phyloP scores from a whole-genome alignment of 2,888 invertebrate species.

The Conistra vaccinii region DNA sequence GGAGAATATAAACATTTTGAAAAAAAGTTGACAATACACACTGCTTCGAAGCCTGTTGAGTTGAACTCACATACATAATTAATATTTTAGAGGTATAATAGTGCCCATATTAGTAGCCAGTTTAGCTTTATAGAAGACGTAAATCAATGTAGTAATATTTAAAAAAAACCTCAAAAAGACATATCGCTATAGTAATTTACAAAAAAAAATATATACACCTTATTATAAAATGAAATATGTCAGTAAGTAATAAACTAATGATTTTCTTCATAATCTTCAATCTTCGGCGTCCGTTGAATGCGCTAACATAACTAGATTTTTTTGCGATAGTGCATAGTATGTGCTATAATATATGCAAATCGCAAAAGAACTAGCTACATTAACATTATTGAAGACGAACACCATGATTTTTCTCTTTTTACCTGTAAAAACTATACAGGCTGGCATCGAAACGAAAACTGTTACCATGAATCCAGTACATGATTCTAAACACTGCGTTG shows the following conservation, averaged over 20 bases:
- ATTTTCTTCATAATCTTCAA: not conserved
- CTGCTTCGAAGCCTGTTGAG: not conserved
- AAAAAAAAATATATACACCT: not conserved
- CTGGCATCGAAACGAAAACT: too few relatives aligned
- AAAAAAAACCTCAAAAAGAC: not conserved
- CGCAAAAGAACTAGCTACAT: conserved; percentile 30
- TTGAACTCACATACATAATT: not conserved
- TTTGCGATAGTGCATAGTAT: conserved; percentile 31
- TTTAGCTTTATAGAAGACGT: too few relatives aligned
- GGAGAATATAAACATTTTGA: too few relatives aligned
- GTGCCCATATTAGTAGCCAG: not conserved
- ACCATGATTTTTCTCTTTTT: not conserved
- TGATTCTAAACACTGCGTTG: too few relatives aligned
- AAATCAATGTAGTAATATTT: too few relatives aligned
- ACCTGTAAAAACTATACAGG: not conserved
- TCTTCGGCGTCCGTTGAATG: conserved; percentile 2
- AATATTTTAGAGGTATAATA: not conserved
- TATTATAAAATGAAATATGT: not conserved
- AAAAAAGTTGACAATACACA: too few relatives aligned
- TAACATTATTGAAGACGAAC: not conserved
- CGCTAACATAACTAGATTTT: conserved; percentile 17
- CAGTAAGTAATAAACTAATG: not conserved
- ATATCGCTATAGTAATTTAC: too few relatives aligned
- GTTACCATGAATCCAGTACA: too few relatives aligned
- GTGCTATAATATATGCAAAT: conserved; percentile 36